phyloP scores from a whole-genome alignment of 1,140 invertebrate species.

The Tetragnatha versicolor region DNA sequence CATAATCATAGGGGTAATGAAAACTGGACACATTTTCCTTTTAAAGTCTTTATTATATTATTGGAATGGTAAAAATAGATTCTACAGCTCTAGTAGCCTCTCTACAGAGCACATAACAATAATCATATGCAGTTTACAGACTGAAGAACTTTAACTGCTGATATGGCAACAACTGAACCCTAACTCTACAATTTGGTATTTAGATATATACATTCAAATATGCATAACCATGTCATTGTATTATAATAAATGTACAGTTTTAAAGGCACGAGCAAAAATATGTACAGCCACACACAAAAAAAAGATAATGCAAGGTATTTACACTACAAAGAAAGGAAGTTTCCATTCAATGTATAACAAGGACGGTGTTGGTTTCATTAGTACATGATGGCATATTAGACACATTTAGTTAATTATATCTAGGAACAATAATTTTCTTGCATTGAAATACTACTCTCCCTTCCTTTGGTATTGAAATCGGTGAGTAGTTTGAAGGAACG shows the following conservation, averaged over 20 bases:
- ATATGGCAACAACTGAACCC: constrained; percentile 35
- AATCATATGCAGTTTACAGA: constrained; percentile 11
- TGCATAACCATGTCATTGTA: neutral
- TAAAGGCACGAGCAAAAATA: constrained; percentile 42
- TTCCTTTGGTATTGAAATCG: neutral
- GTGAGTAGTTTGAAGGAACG: neutral
- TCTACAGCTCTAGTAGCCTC: neutral
- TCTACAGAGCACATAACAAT: constrained; percentile 12
- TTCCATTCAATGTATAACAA: neutral
- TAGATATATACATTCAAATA: too few species aligned
- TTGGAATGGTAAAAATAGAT: constrained; percentile 46
- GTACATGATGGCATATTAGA: too few species aligned
- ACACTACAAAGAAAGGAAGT: constrained; percentile 21
- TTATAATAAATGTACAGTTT: constrained; percentile 31
- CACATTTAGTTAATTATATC: neutral
- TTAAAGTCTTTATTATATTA: constrained; percentile 22
- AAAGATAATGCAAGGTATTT: constrained; percentile 16
- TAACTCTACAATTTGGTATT: neutral
- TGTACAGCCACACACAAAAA: constrained; percentile 28
- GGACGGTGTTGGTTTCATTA: constrained; percentile 35
- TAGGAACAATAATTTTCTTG: constrained; percentile 23
- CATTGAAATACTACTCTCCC: neutral
- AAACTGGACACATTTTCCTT: constrained; percentile 16
- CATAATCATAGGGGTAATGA: too few species aligned
- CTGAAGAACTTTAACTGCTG: constrained; percentile 32